Evolutionary conservation across 1,140 invertebrate species (phyloP).

Genomic region (Eurosta solidaginis): DNA sequence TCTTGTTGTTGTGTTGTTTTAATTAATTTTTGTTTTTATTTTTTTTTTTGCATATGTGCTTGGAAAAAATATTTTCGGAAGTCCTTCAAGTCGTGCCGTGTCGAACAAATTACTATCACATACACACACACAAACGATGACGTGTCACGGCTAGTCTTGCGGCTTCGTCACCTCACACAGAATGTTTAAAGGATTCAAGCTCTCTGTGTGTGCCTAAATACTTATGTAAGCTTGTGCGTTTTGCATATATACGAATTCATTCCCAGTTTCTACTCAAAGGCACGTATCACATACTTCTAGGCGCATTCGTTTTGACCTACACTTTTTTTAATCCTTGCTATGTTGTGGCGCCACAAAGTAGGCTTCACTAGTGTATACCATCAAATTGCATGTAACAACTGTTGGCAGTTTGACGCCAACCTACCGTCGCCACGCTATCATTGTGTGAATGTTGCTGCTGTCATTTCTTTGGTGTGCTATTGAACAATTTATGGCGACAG

Average conservation of each 20-base stretch:
- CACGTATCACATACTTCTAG: neutral
- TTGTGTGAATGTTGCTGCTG: neutral
- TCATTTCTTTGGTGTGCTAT: neutral
- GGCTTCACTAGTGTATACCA: neutral
- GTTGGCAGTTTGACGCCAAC: neutral
- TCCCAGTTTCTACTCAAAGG: neutral
- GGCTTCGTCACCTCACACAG: neutral
- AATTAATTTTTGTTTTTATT: neutral
- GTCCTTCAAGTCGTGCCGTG: neutral
- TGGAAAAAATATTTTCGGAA: neutral
- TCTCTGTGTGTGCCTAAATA: no score
- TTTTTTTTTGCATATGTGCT: neutral
- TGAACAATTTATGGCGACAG: neutral
- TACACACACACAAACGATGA: neutral
- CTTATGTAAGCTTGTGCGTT: neutral
- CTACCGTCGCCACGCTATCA: neutral
- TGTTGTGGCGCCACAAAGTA: neutral
- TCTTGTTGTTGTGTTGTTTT: neutral
- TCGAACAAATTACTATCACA: no score
- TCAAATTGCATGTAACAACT: neutral
- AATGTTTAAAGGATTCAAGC: neutral
- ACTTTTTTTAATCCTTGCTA: neutral
- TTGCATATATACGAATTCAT: no score
- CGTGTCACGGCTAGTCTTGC: neutral
- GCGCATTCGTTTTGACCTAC: neutral